Percentiles rank a stretch among this genome's conserved stretches.
Conservation (phyloP, 2,113 vertebrate species). For the Equus quagga region DNA sequence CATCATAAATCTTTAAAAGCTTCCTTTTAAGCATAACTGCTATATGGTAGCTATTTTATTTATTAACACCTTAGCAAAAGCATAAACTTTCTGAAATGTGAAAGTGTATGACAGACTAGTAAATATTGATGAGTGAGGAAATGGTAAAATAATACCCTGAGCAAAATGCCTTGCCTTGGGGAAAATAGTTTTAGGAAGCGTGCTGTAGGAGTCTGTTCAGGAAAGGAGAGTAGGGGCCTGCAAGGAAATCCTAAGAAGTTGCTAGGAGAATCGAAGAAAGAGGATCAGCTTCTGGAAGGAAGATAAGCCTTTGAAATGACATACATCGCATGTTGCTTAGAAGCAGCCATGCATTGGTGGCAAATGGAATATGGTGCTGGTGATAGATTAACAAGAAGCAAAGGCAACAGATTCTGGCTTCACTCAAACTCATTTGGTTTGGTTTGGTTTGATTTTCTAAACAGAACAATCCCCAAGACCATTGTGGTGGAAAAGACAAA, state of each 20-base stretch:
- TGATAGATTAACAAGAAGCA: neutral
- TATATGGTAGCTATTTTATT: neutral
- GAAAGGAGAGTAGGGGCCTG: neutral
- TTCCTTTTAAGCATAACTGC: neutral
- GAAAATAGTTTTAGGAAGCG: neutral
- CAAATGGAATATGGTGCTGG: neutral
- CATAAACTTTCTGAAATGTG: neutral
- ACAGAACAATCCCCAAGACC: neutral
- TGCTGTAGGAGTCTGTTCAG: neutral
- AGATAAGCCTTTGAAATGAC: neutral
- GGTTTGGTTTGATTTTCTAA: neutral
- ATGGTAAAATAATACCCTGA: neutral
- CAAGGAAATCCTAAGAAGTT: neutral
- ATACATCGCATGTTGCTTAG: neutral
- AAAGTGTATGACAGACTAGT: neutral
- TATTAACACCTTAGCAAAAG: constrained; percentile 14
- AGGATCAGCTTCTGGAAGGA: neutral
- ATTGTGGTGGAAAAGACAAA: neutral
- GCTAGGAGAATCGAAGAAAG: neutral
- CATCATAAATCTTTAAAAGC: neutral
- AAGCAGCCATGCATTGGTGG: neutral
- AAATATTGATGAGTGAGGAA: neutral
- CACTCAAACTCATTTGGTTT: neutral
- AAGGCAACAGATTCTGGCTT: neutral
- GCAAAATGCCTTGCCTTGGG: neutral